Conservation (phyloP, 2,888 invertebrate genomes). For the Cordylochernes scorpioides region DNA sequence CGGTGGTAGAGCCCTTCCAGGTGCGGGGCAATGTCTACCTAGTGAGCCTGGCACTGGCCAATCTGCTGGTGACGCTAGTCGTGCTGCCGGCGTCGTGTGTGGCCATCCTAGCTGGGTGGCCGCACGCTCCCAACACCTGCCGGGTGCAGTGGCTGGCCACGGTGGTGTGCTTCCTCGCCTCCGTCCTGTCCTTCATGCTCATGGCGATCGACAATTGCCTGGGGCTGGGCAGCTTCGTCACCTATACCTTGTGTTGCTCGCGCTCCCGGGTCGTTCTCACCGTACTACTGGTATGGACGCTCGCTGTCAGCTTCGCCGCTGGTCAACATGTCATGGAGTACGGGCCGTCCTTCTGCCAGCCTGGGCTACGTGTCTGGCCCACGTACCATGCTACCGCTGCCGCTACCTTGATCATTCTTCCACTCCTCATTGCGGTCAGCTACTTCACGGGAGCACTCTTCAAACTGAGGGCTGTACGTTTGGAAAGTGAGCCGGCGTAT, state of each 20-base stretch:
- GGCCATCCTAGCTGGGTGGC: conserved; percentile 36
- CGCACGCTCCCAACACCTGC: conserved; percentile 28
- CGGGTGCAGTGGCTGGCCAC: conserved; percentile 37
- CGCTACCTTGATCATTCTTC: conserved; percentile 32
- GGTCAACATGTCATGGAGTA: conserved; percentile 32
- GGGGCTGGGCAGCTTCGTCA: conserved; percentile 24
- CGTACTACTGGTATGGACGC: conserved; percentile 30
- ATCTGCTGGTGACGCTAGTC: conserved; percentile 37
- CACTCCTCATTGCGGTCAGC: conserved; percentile 28
- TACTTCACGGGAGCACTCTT: conserved; percentile 26
- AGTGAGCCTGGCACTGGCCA: conserved; percentile 40
- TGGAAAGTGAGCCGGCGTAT: conserved; percentile 4
- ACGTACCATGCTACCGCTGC: conserved; percentile 29
- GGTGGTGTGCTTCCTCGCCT: conserved; percentile 36
- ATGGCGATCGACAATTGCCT: conserved; percentile 38
- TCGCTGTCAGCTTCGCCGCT: conserved; percentile 30
- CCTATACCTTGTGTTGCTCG: conserved; percentile 12
- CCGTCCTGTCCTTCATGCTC: conserved; percentile 33
- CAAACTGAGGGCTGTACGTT: conserved; percentile 4
- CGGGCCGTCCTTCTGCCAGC: conserved; percentile 18
- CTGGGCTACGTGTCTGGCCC: conserved; percentile 3
- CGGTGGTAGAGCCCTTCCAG: conserved; percentile 35
- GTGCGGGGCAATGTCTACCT: conserved; percentile 36
- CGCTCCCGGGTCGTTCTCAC: conserved; percentile 22
- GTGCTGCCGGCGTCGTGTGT: conserved; percentile 41